Conservation (phyloP, 2,113 vertebrate species). For the Pachycephala philippinensis region DNA sequence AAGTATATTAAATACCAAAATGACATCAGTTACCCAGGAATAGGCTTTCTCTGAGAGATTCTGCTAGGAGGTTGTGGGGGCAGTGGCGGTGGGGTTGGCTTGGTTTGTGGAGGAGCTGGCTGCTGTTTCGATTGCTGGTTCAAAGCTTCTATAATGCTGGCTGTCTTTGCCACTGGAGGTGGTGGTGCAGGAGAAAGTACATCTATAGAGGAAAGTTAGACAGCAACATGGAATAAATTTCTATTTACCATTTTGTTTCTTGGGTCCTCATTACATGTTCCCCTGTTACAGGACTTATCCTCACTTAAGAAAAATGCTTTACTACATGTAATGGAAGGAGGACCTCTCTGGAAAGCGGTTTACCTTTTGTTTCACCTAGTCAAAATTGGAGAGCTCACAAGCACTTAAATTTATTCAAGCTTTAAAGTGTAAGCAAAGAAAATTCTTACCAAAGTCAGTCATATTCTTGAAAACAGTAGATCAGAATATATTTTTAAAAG, state of each 20-base stretch:
- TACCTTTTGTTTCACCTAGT: not conserved
- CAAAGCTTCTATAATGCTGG: slow-evolving; percentile 82
- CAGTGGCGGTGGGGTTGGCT: slow-evolving; percentile 67
- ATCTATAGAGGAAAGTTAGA: slow-evolving; percentile 56
- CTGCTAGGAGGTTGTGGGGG: slow-evolving; percentile 78
- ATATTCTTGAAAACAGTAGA: not conserved
- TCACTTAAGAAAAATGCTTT: not conserved
- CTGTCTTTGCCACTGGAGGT: slow-evolving; percentile 79
- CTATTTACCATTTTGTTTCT: not conserved
- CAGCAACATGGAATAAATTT: not conserved
- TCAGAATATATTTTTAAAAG: not conserved
- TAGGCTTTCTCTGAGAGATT: slow-evolving; percentile 79
- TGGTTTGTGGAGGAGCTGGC: slow-evolving; percentile 55
- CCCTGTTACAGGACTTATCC: not conserved
- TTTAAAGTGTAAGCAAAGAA: not conserved
- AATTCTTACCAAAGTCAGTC: not conserved
- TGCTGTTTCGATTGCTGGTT: slow-evolving; percentile 82
- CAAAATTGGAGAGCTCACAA: not conserved
- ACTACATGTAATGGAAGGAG: not conserved
- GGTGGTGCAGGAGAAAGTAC: slow-evolving; percentile 74
- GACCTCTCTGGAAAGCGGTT: not conserved
- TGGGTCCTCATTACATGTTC: not conserved
- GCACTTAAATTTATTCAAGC: not conserved
- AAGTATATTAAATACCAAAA: not conserved
- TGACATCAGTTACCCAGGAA: slow-evolving; percentile 72